These are phyloP conservation scores for Lethrus apterus DNA, from an alignment of 1,140 invertebrate species.

Conservation along the genomic window DNA sequence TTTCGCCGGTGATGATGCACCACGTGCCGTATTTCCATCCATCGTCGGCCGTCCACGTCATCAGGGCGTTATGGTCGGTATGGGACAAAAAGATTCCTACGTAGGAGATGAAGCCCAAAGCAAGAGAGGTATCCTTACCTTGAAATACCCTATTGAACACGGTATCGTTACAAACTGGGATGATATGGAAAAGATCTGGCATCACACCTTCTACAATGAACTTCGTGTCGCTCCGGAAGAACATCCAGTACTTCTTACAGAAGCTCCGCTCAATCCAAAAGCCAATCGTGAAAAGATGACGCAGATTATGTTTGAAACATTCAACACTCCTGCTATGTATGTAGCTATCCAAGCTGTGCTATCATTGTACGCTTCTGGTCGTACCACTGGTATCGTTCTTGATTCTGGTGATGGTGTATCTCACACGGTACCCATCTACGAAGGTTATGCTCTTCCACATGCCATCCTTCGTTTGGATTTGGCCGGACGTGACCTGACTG, in stretches of 20 bases:
- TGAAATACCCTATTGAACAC: constrained; percentile 92
- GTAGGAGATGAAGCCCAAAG: constrained; percentile 90
- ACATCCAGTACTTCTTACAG: constrained; percentile 85
- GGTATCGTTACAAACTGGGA: constrained; percentile 96
- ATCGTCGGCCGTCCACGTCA: constrained; percentile 80
- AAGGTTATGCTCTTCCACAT: constrained; percentile 81
- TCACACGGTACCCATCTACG: constrained; percentile 84
- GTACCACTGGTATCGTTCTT: constrained; percentile 85
- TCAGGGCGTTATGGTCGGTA: constrained; percentile 89
- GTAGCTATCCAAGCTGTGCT: constrained; percentile 82
- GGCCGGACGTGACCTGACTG: constrained; percentile 80
- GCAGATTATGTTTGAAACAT: constrained; percentile 70
- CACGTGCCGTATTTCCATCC: constrained; percentile 81
- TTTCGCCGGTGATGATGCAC: constrained; percentile 84
- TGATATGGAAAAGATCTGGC: constrained; percentile 97
- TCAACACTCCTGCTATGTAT: constrained; percentile 82
- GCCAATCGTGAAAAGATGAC: constrained; percentile 78
- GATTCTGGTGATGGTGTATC: constrained; percentile 84
- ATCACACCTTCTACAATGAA: constrained; percentile 93
- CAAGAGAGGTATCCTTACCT: constrained; percentile 84
- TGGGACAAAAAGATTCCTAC: constrained; percentile 82
- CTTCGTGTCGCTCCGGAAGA: constrained; percentile 90
- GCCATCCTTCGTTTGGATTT: constrained; percentile 80
- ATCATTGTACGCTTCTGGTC: constrained; percentile 80
- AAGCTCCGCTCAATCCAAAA: constrained; percentile 89